Percentiles rank a stretch among this genome's conserved stretches.
These are phyloP conservation scores for Sinocyclocheilus grahami DNA, from an alignment of 2,113 vertebrate genomes.

Conservation along the genomic window DNA sequence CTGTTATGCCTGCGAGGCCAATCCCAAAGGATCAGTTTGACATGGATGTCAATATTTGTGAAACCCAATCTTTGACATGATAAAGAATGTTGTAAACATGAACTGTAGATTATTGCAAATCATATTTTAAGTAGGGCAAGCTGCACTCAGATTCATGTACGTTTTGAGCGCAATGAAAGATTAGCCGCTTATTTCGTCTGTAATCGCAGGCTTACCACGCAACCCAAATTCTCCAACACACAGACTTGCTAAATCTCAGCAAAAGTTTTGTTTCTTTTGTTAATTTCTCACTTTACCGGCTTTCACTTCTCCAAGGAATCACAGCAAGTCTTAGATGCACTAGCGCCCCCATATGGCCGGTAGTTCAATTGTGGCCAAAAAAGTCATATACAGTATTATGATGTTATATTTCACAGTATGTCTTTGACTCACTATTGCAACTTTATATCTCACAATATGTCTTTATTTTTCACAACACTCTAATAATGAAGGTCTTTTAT, in stretches of 20 bases:
- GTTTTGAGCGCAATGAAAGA: conserved; percentile 23
- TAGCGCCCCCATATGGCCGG: background rate
- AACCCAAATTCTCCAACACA: background rate
- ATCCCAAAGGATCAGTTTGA: conserved; percentile 45
- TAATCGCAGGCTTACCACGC: conserved; percentile 20
- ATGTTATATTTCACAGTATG: no score
- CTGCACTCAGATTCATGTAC: conserved; percentile 12
- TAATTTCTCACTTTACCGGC: background rate
- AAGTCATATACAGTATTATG: no score
- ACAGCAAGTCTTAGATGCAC: background rate
- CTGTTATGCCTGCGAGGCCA: conserved; percentile 31
- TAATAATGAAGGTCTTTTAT: no score
- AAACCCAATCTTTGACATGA: conserved; percentile 15
- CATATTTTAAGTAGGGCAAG: conserved; percentile 35
- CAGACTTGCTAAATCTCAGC: background rate
- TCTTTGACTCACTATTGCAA: no score
- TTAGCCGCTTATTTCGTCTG: conserved; percentile 36
- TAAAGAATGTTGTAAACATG: conserved; percentile 10
- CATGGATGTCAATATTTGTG: conserved; percentile 40
- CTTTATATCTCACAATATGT: no score
- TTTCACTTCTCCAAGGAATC: background rate
- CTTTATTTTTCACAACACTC: no score
- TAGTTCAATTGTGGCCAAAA: background rate
- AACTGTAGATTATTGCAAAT: background rate
- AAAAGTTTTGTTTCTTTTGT: background rate